Evolutionary conservation across 2,888 invertebrate species (phyloP).

Genomic region (Ophion costatus): DNA sequence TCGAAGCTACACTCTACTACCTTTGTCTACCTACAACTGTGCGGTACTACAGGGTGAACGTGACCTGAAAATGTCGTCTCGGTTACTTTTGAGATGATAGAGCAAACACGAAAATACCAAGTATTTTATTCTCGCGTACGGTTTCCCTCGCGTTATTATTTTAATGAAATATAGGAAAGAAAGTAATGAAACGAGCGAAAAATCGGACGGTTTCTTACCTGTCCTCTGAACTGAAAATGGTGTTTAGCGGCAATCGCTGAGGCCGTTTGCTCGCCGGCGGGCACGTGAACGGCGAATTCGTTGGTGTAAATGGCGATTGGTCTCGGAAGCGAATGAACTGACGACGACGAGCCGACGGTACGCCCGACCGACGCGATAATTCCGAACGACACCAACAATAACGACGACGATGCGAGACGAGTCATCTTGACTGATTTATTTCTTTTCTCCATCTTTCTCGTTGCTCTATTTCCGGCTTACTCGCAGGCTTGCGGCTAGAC

Average conservation of each 20-base stretch:
- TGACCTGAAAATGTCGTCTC: too few relatives aligned
- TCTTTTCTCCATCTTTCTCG: background rate
- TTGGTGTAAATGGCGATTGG: conserved; percentile 87
- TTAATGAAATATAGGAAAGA: conserved; percentile 6
- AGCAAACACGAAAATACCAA: too few relatives aligned
- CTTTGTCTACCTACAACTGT: too few relatives aligned
- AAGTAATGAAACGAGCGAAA: background rate
- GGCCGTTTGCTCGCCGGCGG: conserved; percentile 89
- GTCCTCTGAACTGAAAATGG: conserved; percentile 94
- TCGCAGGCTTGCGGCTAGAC: background rate
- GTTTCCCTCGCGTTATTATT: background rate
- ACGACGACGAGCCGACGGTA: conserved; percentile 64
- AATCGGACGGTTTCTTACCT: conserved; percentile 87
- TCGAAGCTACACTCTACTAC: too few relatives aligned
- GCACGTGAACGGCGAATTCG: conserved; percentile 94
- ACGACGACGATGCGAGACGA: conserved; percentile 73
- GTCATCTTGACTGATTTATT: conserved; percentile 62
- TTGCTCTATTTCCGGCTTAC: background rate
- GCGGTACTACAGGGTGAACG: too few relatives aligned
- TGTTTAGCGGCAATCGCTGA: conserved; percentile 91
- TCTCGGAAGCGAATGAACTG: conserved; percentile 21
- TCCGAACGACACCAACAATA: conserved; percentile 73
- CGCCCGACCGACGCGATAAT: conserved; percentile 69
- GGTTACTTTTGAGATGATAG: too few relatives aligned
- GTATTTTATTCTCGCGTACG: too few relatives aligned